Conservation (phyloP, 2,113 vertebrate genomes). For the Oncorhynchus tshawytscha region DNA sequence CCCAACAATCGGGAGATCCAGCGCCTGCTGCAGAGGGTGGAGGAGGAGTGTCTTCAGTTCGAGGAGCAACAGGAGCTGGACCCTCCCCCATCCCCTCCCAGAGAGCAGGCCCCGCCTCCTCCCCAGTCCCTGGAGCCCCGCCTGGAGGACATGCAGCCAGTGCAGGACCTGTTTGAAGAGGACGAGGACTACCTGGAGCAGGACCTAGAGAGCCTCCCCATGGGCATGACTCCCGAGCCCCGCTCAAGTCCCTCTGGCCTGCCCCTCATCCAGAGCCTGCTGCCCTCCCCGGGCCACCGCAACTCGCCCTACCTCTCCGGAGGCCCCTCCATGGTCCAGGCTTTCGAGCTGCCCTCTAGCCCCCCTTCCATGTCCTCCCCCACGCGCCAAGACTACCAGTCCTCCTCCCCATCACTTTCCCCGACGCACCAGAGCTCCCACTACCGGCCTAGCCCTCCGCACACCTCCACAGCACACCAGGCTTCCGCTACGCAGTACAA, state of each 20-base stretch:
- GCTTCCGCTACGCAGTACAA: conserved; percentile 79
- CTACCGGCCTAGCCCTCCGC: conserved; percentile 75
- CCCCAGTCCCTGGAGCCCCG: conserved; percentile 70
- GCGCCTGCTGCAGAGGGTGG: conserved; percentile 83
- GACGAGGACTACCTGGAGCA: conserved; percentile 82
- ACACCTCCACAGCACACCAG: conserved; percentile 83
- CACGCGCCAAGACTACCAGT: conserved; percentile 79
- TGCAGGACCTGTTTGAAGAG: conserved; percentile 82
- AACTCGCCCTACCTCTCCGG: conserved; percentile 80
- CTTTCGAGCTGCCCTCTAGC: conserved; percentile 36
- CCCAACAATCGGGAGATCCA: conserved; percentile 92
- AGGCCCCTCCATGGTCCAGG: conserved; percentile 40
- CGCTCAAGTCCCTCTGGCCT: conserved; percentile 77
- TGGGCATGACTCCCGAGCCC: conserved; percentile 78
- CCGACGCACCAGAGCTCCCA: conserved; percentile 86
- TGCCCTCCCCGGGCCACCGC: conserved; percentile 81
- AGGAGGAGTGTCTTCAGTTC: conserved; percentile 83
- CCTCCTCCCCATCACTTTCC: conserved; percentile 72
- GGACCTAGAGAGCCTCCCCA: conserved; percentile 77
- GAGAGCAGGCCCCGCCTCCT: conserved; percentile 49
- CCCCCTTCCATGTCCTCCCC: conserved; percentile 64
- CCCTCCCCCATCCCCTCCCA: conserved; percentile 62
- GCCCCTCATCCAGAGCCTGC: conserved; percentile 84
- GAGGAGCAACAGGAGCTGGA: conserved; percentile 75
- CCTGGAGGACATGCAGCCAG: conserved; percentile 80